These are phyloP conservation scores for Aleiodes testaceus DNA, from an alignment of 2,888 invertebrate genomes.

Conservation along the genomic window DNA sequence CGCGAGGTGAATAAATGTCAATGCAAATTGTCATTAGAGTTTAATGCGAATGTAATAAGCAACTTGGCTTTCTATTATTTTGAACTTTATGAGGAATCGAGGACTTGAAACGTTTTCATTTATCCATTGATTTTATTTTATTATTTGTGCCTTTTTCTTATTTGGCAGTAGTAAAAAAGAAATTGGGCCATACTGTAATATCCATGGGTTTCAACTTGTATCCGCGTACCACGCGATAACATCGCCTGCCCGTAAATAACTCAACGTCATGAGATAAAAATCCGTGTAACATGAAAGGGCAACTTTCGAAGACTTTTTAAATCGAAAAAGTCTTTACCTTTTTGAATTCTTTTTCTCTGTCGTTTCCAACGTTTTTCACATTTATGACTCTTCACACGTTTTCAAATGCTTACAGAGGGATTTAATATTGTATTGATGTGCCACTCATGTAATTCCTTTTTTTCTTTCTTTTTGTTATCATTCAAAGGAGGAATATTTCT, in stretches of 20 bases:
- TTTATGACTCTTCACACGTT: neutral
- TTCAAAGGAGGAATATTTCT: neutral
- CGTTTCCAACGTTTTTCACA: neutral
- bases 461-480: neutral
- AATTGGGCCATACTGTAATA: conserved; percentile 35
- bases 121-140: neutral
- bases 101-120: neutral
- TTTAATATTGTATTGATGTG: conserved; percentile 2
- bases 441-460: too few relatives aligned
- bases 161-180: neutral
- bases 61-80: too few relatives aligned
- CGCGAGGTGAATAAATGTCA: too few relatives aligned
- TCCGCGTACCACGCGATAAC: conserved; percentile 30
- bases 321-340: conserved; percentile 11
- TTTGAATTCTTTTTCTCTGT: conserved; percentile 1
- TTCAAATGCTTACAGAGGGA: neutral
- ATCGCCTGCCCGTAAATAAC: conserved; percentile 34
- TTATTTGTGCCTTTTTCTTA: neutral
- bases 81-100: too few relatives aligned
- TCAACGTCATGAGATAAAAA: conserved; percentile 40
- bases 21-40: too few relatives aligned
- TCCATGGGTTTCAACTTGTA: neutral
- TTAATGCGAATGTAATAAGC: too few relatives aligned
- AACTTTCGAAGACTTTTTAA: conserved; percentile 17
- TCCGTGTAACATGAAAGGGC: conserved; percentile 34